These are phyloP conservation scores for Stenotaenia linearis DNA, from an alignment of 2,888 invertebrate species.

Conservation along the genomic window DNA sequence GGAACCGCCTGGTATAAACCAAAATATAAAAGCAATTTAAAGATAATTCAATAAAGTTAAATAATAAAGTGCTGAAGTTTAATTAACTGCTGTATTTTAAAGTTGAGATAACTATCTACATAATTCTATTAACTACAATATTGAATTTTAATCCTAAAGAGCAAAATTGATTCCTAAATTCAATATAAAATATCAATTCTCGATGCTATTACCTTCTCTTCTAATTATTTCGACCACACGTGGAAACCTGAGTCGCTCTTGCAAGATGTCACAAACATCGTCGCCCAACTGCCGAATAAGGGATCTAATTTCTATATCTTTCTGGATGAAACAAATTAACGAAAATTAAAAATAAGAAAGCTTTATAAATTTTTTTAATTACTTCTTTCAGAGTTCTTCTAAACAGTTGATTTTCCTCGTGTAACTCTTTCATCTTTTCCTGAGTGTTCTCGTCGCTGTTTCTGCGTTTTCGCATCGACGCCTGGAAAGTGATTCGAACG, in stretches of 20 bases:
- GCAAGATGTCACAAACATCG: constrained; percentile 34
- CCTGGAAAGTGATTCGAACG: constrained; percentile 78
- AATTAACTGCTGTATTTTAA: too few species aligned
- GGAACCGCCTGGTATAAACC: background rate
- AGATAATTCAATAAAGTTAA: too few species aligned
- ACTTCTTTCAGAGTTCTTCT: constrained; percentile 36
- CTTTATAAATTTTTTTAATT: background rate
- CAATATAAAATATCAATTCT: too few species aligned
- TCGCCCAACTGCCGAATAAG: constrained; percentile 36
- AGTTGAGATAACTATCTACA: too few species aligned
- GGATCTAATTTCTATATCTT: constrained; percentile 35
- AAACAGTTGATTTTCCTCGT: constrained; percentile 35
- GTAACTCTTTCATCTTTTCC: constrained; percentile 33
- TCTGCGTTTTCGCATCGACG: constrained; percentile 44
- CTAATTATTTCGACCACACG: constrained; percentile 36
- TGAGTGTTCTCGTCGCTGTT: constrained; percentile 28
- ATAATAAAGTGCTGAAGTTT: too few species aligned
- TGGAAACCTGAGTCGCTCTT: constrained; percentile 34
- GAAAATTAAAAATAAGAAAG: background rate
- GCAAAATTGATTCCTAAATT: too few species aligned
- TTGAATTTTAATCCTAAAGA: too few species aligned
- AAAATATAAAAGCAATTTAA: background rate
- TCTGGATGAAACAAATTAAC: constrained; percentile 8
- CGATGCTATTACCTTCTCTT: constrained; percentile 29
- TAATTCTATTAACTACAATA: too few species aligned